Conservation (phyloP, 1,140 invertebrate species). For the Lycorma delicatula region DNA sequence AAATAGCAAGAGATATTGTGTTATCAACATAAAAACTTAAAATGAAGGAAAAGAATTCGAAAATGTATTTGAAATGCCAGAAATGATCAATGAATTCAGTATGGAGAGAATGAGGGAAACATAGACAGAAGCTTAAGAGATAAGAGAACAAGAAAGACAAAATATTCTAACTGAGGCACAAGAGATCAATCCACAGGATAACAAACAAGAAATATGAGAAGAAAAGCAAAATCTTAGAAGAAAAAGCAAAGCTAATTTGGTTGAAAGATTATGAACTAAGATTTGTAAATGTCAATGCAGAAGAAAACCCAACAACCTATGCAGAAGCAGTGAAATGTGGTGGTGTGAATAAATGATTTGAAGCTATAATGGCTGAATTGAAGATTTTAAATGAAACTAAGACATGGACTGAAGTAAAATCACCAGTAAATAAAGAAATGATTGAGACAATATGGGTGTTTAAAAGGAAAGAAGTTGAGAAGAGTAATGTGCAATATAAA, state of each 20-base stretch:
- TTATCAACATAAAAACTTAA: not conserved
- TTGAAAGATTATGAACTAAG: not conserved
- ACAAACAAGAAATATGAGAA: too few species aligned
- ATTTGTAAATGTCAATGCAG: too few species aligned
- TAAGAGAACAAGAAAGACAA: too few species aligned
- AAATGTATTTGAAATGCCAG: not conserved
- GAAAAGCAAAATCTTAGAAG: too few species aligned
- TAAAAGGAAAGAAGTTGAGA: conserved; percentile 14
- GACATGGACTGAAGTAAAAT: too few species aligned
- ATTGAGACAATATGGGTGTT: conserved; percentile 22
- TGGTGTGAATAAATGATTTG: conserved; percentile 23
- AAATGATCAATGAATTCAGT: not conserved
- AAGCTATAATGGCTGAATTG: conserved; percentile 27
- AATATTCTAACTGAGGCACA: too few species aligned
- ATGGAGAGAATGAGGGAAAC: not conserved
- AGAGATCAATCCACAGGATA: too few species aligned
- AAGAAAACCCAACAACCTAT: conserved; percentile 27
- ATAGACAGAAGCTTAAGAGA: too few species aligned
- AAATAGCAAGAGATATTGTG: not conserved
- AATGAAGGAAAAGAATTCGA: not conserved
- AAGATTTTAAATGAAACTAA: too few species aligned
- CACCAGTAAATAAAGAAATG: conserved; percentile 11
- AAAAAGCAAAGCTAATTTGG: not conserved
- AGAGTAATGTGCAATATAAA: too few species aligned
- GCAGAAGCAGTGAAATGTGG: conserved; percentile 24